Evolutionary conservation across 2,797 vertebrate genomes (phyloP).

Genomic region (Columba guinea): DNA sequence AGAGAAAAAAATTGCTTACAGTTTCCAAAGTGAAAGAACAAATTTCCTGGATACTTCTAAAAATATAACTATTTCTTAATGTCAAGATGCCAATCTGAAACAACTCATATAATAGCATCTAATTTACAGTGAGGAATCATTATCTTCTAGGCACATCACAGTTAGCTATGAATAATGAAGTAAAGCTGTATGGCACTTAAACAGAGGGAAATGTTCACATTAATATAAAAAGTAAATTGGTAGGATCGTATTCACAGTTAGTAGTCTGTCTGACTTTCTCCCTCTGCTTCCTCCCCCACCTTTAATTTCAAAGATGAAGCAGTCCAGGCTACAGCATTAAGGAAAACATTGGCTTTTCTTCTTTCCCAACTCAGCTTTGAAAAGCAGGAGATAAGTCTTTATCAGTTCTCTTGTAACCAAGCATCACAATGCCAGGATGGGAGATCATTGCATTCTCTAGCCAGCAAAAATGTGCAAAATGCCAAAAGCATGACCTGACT

Average conservation of each 20-base stretch:
- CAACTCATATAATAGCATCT: conserved; percentile 2
- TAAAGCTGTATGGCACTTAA: not conserved
- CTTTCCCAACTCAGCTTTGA: not conserved
- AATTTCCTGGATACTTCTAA: conserved; percentile 47
- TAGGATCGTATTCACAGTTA: not conserved
- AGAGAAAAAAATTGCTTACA: not conserved
- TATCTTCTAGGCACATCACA: not conserved
- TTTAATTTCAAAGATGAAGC: not conserved
- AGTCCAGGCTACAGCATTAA: not conserved
- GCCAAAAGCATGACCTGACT: accelerated
- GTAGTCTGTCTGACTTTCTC: not conserved
- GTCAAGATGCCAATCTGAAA: conserved; percentile 34
- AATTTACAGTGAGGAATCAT: conserved; percentile 26
- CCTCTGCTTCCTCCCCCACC: not conserved
- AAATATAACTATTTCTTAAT: conserved; percentile 34
- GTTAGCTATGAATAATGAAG: conserved; percentile 18
- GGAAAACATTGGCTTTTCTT: not conserved
- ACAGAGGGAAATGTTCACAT: not conserved
- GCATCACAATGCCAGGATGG: not conserved
- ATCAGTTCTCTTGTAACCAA: not conserved
- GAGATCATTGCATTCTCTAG: not conserved
- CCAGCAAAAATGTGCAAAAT: not conserved
- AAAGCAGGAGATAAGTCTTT: not conserved
- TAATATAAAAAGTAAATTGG: not conserved
- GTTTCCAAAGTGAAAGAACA: not conserved